Conservation (phyloP, 1,140 invertebrate species). For the Zaprionus gabonicus region DNA sequence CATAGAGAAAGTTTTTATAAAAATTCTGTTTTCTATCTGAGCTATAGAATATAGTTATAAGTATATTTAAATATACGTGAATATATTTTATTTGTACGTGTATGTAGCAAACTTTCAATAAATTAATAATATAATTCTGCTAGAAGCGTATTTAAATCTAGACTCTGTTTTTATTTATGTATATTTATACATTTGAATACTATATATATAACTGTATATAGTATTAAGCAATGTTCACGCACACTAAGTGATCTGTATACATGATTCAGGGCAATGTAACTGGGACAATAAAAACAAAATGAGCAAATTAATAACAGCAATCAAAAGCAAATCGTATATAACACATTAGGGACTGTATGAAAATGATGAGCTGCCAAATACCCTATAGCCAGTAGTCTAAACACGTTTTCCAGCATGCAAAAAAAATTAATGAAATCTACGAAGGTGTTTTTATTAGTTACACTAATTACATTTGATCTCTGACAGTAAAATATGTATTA, state of each 20-base stretch:
- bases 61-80: too few relatives aligned
- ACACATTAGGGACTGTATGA: neutral
- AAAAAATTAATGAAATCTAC: too few relatives aligned
- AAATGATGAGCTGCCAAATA: neutral
- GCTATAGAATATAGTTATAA: too few relatives aligned
- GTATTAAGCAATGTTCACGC: neutral
- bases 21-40: too few relatives aligned
- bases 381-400: neutral
- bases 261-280: slow-evolving; percentile 10
- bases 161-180: neutral
- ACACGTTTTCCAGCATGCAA: too few relatives aligned
- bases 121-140: too few relatives aligned
- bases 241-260: neutral
- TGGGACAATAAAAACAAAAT: neutral
- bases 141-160: neutral
- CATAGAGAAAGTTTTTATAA: too few relatives aligned
- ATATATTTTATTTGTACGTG: too few relatives aligned
- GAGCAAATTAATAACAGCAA: slow-evolving; percentile 9
- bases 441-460: too few relatives aligned
- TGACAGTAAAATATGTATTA: too few relatives aligned
- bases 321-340: neutral
- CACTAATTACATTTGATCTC: too few relatives aligned
- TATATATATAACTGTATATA: neutral
- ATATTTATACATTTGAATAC: neutral
- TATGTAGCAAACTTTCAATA: too few relatives aligned